Conservation (phyloP, 1,140 invertebrate genomes). For the Batillaria attramentaria region DNA sequence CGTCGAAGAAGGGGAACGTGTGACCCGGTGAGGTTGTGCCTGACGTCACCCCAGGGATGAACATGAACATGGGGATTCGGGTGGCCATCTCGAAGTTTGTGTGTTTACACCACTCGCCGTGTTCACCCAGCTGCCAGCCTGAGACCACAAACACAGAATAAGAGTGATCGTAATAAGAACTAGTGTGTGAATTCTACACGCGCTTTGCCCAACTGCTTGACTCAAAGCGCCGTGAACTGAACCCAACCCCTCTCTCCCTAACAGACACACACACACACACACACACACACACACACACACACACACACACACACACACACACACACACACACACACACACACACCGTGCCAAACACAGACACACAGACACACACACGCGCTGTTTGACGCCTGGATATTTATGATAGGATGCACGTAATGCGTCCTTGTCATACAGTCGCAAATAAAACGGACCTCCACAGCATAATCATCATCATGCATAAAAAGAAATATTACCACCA, state of each 20-base stretch:
- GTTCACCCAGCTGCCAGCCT: slow-evolving; percentile 86
- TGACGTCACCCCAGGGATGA: slow-evolving; percentile 73
- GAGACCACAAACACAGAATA: not conserved
- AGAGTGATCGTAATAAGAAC: too few relatives aligned
- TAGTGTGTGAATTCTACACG: too few relatives aligned
- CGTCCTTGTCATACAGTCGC: too few relatives aligned
- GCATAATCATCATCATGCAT: too few relatives aligned
- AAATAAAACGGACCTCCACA: too few relatives aligned
- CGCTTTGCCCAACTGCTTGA: too few relatives aligned
- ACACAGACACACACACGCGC: too few relatives aligned
- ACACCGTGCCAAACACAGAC: not conserved
- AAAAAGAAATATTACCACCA: too few relatives aligned
- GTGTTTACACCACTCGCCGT: slow-evolving; percentile 90
- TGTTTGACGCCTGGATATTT: too few relatives aligned
- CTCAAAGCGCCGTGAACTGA: too few relatives aligned
- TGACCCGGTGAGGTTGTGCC: slow-evolving; percentile 38
- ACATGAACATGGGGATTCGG: slow-evolving; percentile 82
- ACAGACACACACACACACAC: not conserved
- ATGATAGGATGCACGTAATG: too few relatives aligned
- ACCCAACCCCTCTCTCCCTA: too few relatives aligned
- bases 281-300: not conserved
- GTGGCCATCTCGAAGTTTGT: slow-evolving; percentile 87
- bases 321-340: not conserved
- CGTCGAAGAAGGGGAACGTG: not conserved
- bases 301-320: not conserved